A percentile compares a stretch with the other conserved stretches of the same genome.
Evolutionary conservation across 2,113 vertebrate species (phyloP).

Genomic region (Oreocharis arfaki): DNA sequence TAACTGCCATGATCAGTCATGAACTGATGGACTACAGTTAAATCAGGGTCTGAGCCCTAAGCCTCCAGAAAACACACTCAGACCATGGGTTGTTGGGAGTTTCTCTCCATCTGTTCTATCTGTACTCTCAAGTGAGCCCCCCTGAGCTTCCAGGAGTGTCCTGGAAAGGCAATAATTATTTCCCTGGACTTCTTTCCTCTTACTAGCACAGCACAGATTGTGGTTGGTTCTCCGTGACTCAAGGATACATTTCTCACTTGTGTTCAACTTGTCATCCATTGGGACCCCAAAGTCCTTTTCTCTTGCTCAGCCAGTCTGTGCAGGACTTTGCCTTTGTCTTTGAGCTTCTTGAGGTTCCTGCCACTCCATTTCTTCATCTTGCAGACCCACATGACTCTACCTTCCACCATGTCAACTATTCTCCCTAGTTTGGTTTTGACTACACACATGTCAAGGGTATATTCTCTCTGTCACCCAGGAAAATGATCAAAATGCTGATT

Average conservation of each 20-base stretch:
- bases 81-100: not conserved
- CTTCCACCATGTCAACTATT: not conserved
- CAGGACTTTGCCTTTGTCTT: not conserved
- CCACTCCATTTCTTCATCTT: not conserved
- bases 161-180: not conserved
- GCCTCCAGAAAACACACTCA: not conserved
- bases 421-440: not conserved
- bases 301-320: not conserved
- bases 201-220: not conserved
- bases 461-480: not conserved
- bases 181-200: not conserved
- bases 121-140: not conserved
- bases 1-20: not conserved
- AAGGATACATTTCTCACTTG: not conserved
- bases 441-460: not conserved
- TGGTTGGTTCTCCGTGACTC: rapidly evolving
- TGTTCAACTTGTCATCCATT: not conserved
- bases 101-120: not conserved
- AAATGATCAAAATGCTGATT: not conserved
- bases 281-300: rapidly evolving
- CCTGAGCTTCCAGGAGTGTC: not conserved
- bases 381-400: not conserved
- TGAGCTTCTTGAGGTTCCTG: not conserved
- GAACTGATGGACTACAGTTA: not conserved
- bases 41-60: not conserved